Conservation (phyloP, 2,113 vertebrate species). For the Pseudolaguvia tuberculata region DNA sequence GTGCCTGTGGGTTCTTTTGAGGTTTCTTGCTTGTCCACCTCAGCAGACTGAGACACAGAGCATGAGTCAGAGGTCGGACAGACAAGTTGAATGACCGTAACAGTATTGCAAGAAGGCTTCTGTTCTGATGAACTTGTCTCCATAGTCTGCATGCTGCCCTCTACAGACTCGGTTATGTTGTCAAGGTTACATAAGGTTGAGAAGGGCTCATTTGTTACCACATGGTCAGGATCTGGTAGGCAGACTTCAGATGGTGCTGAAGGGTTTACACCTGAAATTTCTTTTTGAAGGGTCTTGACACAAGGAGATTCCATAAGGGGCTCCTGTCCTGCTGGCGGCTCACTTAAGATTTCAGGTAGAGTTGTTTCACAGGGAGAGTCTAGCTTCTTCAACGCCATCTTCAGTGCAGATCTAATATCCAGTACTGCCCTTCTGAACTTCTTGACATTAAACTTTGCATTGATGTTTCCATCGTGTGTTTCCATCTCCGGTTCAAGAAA, state of each 20-base stretch:
- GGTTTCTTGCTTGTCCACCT: constrained; percentile 44
- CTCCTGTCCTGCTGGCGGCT: constrained; percentile 34
- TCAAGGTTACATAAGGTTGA: neutral
- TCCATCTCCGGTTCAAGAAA: constrained; percentile 10
- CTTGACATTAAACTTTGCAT: constrained; percentile 78
- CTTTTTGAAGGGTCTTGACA: constrained; percentile 23
- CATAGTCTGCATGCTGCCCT: neutral
- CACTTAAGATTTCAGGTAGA: constrained; percentile 44
- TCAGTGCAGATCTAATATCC: constrained; percentile 80
- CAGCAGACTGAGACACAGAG: constrained; percentile 37
- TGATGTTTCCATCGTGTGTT: constrained; percentile 59
- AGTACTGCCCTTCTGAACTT: constrained; percentile 81
- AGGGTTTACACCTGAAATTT: neutral
- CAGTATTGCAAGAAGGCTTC: constrained; percentile 10
- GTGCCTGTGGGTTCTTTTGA: neutral
- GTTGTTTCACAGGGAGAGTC: constrained; percentile 65
- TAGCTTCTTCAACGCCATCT: constrained; percentile 81
- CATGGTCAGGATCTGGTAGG: neutral
- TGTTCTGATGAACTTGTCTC: constrained; percentile 15
- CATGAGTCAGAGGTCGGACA: constrained; percentile 50
- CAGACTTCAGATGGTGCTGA: neutral
- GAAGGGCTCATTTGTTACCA: constrained; percentile 10
- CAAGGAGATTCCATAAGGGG: constrained; percentile 28
- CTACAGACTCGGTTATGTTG: neutral
- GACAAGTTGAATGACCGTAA: constrained; percentile 35